Conservation (phyloP, 2,113 vertebrate genomes). For the Ploceus nigricollis region DNA sequence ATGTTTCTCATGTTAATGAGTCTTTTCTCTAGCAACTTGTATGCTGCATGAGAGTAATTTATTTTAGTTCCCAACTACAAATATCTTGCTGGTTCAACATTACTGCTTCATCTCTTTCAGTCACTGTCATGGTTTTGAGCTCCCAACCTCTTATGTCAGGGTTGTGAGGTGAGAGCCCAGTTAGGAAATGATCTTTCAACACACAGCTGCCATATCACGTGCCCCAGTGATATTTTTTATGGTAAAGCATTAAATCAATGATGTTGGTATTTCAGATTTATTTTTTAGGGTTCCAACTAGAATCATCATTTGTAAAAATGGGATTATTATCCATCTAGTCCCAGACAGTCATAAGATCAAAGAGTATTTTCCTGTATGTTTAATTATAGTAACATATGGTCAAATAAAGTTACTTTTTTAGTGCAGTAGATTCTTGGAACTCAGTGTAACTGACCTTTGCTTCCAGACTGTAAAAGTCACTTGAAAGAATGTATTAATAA, state of each 20-base stretch:
- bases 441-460: not conserved
- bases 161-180: not conserved
- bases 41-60: not conserved
- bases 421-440: not conserved
- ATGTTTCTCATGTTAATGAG: not conserved
- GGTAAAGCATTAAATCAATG: not conserved
- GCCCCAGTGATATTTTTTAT: not conserved
- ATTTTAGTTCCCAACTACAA: not conserved
- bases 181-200: not conserved
- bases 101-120: not conserved
- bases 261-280: not conserved
- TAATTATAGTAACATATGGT: not conserved
- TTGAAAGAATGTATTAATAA: not conserved
- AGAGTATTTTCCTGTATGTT: not conserved
- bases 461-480: conserved; percentile 19
- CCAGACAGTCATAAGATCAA: not conserved
- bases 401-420: not conserved
- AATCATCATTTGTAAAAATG: not conserved
- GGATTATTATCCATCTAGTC: not conserved
- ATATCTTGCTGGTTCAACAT: not conserved
- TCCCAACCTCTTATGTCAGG: not conserved
- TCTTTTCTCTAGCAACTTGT: not conserved
- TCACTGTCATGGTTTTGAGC: not conserved
- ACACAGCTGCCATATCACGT: not conserved
- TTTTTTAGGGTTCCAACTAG: not conserved